Evolutionary conservation across 2,888 invertebrate genomes (phyloP).

Genomic region (Prostheceraeus crozeri): DNA sequence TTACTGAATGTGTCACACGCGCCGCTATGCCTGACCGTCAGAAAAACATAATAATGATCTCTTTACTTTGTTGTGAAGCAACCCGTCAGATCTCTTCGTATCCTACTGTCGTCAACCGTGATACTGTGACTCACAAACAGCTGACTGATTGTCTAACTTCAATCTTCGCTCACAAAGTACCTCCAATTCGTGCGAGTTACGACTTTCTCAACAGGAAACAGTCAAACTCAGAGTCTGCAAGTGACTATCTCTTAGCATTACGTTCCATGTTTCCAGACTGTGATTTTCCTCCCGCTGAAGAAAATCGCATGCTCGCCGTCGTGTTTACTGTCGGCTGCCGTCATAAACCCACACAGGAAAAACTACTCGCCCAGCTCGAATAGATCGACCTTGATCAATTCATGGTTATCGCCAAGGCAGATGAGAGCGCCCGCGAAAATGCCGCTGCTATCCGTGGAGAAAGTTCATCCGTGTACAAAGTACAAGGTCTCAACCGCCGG

Average conservation of each 20-base stretch:
- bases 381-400: constrained; percentile 12
- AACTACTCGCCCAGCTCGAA: not conserved
- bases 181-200: constrained; percentile 3
- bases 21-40: not conserved
- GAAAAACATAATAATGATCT: constrained; percentile 10
- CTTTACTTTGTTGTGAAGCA: not conserved
- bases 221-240: not conserved
- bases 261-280: constrained; percentile 9
- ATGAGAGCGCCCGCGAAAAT: constrained; percentile 20
- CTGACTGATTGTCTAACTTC: not conserved
- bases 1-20: too few species aligned
- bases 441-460: not conserved
- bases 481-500: not conserved
- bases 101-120: not conserved
- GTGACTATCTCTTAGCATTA: not conserved
- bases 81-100: not conserved
- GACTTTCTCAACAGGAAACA: constrained; percentile 19
- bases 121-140: not conserved
- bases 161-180: not conserved
- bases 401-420: constrained; percentile 1
- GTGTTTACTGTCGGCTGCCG: not conserved
- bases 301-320: constrained; percentile 2
- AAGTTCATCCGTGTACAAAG: too few species aligned
- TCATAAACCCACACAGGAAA: constrained; percentile 1
- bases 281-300: not conserved